Base-by-base conservation (phyloP, 2,113 vertebrate genomes). In the Emydura subglobosa region DNA sequence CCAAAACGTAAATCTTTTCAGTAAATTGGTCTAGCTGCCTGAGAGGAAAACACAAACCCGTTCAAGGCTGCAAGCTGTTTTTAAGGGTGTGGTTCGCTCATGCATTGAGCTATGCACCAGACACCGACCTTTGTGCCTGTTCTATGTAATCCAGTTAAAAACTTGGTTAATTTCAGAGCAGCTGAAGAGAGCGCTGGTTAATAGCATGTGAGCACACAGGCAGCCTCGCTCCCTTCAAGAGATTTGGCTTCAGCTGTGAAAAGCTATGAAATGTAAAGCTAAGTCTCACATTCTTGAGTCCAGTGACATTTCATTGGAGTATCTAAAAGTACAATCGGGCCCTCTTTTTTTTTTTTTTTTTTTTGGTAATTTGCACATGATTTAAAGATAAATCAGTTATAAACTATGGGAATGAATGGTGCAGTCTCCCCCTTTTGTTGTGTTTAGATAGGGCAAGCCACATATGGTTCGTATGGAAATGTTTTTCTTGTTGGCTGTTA, bases 381-480 rank as follows among this genome's bases (percentile, higher is more conserved):
- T 29, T 39, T 57, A 82, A 54, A 5, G 24, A 82, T 55, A 53
- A 53, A 53, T 53, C 14, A 50, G 34, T n/a, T 6, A n/a, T 10
- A 81, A 3, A 2, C 21, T 2, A 2, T 29, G 1, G 0, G 22
- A 55, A 61, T 34, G 44, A 44, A 5, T 1, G 0, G 0, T 2
- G 39, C 19, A 1, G 12, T 4, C 39, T 14, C 7, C 21, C 39
- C 1, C 0, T 22, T 4, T 22, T 1, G 2, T 17, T 57, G 10
- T 24, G 4, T 2, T 31, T 65, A 55, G 3, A 29, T 78, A 10
- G 19, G 50, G 42, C n/a, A 80, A n/a, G 10, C 39, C 74, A 2
- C 81, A 4, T 0, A 44, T 44, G 42, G 21, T 76, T 76, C 24
- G 9, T n/a, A 68, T n/a, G 34, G 34, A 68, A 68, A n/a, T 68